Conservation (phyloP, 1,140 invertebrate genomes). For the Pachypsylla venusta region DNA sequence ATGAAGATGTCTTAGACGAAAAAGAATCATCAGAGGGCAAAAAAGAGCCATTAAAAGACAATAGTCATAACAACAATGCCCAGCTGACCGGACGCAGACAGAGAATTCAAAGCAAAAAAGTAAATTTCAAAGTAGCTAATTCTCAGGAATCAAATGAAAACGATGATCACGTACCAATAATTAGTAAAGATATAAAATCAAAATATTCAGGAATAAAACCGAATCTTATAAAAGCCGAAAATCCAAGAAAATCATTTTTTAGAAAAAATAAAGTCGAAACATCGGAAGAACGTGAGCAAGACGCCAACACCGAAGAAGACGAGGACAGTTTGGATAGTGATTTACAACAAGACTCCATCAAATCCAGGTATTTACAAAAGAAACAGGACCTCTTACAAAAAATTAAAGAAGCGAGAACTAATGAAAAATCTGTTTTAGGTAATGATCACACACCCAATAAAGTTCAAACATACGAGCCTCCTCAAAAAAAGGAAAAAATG, state of each 20-base stretch:
- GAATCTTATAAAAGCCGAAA: not conserved
- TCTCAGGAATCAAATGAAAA: too few species aligned
- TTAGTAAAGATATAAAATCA: slow-evolving; percentile 6
- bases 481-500: too few species aligned
- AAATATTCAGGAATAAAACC: slow-evolving; percentile 5
- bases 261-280: not conserved
- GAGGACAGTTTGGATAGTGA: not conserved
- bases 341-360: not conserved
- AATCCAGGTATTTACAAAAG: slow-evolving; percentile 4
- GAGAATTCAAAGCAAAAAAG: too few species aligned
- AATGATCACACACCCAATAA: too few species aligned
- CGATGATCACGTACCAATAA: too few species aligned
- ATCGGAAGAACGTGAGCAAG: not conserved
- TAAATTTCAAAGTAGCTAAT: too few species aligned
- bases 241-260: not conserved
- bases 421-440: not conserved
- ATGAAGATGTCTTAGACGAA: too few species aligned
- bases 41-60: too few species aligned
- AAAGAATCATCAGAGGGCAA: too few species aligned
- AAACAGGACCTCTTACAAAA: not conserved
- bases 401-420: not conserved
- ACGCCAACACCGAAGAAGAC: not conserved
- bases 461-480: too few species aligned
- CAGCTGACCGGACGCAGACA: too few species aligned
- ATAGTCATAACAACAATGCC: too few species aligned